Percentiles rank a stretch among this genome's conserved stretches.
Conservation (phyloP, 2,797 vertebrate genomes). For the Ctenosaura bakeri region DNA sequence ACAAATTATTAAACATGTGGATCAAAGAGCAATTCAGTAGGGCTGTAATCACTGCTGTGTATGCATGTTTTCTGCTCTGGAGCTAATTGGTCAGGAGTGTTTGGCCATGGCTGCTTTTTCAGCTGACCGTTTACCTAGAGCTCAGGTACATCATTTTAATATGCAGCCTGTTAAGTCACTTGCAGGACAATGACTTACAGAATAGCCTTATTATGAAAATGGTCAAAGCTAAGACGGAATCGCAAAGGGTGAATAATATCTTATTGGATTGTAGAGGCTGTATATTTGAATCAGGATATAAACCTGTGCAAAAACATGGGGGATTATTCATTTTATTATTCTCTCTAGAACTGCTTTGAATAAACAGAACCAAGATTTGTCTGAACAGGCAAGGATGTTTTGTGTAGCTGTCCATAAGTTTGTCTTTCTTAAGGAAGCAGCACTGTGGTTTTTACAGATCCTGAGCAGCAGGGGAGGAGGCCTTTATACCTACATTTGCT, state of each 20-base stretch:
- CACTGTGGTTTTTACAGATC: background rate
- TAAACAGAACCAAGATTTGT: background rate
- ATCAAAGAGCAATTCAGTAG: background rate
- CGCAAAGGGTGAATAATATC: background rate
- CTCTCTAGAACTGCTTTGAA: background rate
- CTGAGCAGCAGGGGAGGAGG: background rate
- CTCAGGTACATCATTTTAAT: background rate
- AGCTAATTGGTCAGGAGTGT: background rate
- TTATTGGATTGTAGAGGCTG: background rate
- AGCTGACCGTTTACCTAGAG: background rate
- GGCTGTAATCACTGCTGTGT: background rate
- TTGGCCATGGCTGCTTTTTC: background rate
- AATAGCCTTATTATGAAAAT: background rate
- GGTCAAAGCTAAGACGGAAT: background rate
- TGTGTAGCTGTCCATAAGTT: background rate
- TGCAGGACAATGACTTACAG: background rate
- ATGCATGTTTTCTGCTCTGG: background rate
- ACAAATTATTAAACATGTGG: background rate
- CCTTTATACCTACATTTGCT: background rate
- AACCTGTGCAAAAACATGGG: background rate
- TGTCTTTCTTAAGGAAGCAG: background rate
- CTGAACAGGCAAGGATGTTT: background rate
- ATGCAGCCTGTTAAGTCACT: background rate
- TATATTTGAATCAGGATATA: background rate
- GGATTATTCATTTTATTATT: background rate